A percentile compares a stretch with the other conserved stretches of the same genome.
Conservation (phyloP, 2,113 vertebrate genomes). For the Cololabis saira region DNA sequence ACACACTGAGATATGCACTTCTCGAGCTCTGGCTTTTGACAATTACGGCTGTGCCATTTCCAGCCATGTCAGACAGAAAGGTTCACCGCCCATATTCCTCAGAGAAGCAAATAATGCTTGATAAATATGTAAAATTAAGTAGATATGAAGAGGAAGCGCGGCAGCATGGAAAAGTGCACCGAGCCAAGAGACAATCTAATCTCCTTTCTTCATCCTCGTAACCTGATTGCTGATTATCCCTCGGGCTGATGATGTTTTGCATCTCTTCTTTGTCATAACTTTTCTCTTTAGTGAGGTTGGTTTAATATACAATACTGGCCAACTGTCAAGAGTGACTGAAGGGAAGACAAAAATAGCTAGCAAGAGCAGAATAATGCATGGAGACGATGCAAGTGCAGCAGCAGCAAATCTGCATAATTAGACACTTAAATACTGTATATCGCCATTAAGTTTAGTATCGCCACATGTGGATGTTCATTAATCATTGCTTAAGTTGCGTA, state of each 20-base stretch:
- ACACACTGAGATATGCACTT: slow-evolving; percentile 51
- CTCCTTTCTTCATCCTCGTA: slow-evolving; percentile 37
- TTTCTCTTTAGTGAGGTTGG: slow-evolving; percentile 15
- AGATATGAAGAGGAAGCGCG: slow-evolving; percentile 46
- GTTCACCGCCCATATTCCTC: slow-evolving; percentile 58
- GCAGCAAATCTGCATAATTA: slow-evolving; percentile 68
- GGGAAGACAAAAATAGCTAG: slow-evolving; percentile 66
- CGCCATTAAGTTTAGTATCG: slow-evolving; percentile 48
- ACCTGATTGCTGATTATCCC: slow-evolving; percentile 45
- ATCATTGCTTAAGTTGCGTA: slow-evolving; percentile 31
- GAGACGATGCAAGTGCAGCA: slow-evolving; percentile 48
- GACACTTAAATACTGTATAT: slow-evolving; percentile 47
- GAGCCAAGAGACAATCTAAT: slow-evolving; percentile 56
- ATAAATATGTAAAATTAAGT: slow-evolving; percentile 66
- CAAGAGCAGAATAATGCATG: slow-evolving; percentile 39
- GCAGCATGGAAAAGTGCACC: slow-evolving; percentile 39
- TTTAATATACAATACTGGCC: slow-evolving; percentile 44
- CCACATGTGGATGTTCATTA: slow-evolving; percentile 44
- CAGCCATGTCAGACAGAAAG: slow-evolving; percentile 72
- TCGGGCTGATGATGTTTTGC: slow-evolving; percentile 18
- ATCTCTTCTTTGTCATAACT: slow-evolving; percentile 17
- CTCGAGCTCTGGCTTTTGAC: slow-evolving; percentile 66
- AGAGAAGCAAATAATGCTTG: slow-evolving; percentile 66
- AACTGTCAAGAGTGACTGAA: slow-evolving; percentile 71
- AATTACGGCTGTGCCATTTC: slow-evolving; percentile 77